Evolutionary conservation across 2,888 invertebrate genomes (phyloP).

Genomic region (Agapostemon virescens): DNA sequence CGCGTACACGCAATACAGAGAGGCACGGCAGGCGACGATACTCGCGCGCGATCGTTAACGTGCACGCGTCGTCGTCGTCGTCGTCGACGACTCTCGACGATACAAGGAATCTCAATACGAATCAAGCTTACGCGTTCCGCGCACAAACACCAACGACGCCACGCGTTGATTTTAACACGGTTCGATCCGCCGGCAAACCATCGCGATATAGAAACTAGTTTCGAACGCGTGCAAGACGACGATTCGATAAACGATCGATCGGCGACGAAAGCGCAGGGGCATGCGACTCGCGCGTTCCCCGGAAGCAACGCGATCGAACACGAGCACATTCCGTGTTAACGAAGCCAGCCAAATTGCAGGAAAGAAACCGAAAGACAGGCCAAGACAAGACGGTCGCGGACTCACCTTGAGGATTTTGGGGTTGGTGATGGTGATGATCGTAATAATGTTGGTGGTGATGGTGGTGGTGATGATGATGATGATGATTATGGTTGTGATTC

Average conservation of each 20-base stretch:
- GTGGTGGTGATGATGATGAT: conserved; percentile 73
- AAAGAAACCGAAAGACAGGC: conserved; percentile 44
- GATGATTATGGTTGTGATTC: conserved; percentile 75
- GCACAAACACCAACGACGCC: conserved; percentile 24
- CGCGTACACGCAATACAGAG: conserved; percentile 26
- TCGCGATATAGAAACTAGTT: background rate
- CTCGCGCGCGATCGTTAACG: conserved; percentile 53
- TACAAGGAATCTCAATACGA: conserved; percentile 43
- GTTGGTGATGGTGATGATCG: conserved; percentile 74
- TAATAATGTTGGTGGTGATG: conserved; percentile 72
- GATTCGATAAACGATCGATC: no score
- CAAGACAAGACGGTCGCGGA: conserved; percentile 62
- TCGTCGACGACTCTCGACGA: conserved; percentile 48
- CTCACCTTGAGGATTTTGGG: conserved; percentile 78
- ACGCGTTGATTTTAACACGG: no score
- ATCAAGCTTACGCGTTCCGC: conserved; percentile 39
- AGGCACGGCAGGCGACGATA: conserved; percentile 45
- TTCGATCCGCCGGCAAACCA: no score
- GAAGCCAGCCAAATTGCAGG: conserved; percentile 37
- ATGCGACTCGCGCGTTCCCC: conserved; percentile 14
- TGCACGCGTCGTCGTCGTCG: conserved; percentile 50
- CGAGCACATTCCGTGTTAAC: conserved; percentile 24
- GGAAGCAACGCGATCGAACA: conserved; percentile 35
- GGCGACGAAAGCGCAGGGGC: background rate
- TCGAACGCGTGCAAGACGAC: no score